Conservation (phyloP, 2,888 invertebrate species). For the Tenthredo amoena region DNA sequence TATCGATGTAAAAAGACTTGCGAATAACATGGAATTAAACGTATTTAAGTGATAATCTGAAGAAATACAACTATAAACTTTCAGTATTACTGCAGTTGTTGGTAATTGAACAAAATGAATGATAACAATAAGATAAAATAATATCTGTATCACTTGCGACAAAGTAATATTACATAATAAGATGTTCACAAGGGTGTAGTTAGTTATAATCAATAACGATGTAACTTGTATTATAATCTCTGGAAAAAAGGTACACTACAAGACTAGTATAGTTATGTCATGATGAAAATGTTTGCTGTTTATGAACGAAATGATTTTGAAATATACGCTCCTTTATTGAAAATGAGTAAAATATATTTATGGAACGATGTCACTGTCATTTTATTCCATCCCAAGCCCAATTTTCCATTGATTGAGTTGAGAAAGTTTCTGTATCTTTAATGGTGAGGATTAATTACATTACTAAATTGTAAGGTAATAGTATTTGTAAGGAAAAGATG, state of each 20-base stretch:
- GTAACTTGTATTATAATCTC: slow-evolving; percentile 25
- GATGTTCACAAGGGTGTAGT: background rate
- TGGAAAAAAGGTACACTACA: slow-evolving; percentile 28
- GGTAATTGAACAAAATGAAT: background rate
- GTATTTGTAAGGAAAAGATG: background rate
- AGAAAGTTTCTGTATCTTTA: background rate
- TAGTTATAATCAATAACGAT: slow-evolving; percentile 6
- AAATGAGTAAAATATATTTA: slow-evolving; percentile 47
- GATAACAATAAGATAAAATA: slow-evolving; percentile 11
- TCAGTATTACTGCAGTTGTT: slow-evolving; percentile 28
- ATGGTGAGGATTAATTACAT: background rate
- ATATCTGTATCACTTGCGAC: background rate
- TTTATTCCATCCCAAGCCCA: slow-evolving; percentile 7
- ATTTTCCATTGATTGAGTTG: background rate
- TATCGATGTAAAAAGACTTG: slow-evolving; percentile 2
- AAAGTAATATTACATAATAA: slow-evolving; percentile 14
- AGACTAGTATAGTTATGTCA: slow-evolving; percentile 45
- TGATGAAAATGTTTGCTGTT: slow-evolving; percentile 33
- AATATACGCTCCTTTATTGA: slow-evolving; percentile 30
- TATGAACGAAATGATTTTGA: slow-evolving; percentile 36
- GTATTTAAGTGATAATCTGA: background rate
- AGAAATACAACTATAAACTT: slow-evolving; percentile 35
- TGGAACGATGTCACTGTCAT: slow-evolving; percentile 20
- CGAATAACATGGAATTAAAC: background rate
- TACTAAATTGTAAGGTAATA: background rate